These are phyloP conservation scores for Cherax quadricarinatus DNA, from an alignment of 1,140 invertebrate species.

Conservation along the genomic window DNA sequence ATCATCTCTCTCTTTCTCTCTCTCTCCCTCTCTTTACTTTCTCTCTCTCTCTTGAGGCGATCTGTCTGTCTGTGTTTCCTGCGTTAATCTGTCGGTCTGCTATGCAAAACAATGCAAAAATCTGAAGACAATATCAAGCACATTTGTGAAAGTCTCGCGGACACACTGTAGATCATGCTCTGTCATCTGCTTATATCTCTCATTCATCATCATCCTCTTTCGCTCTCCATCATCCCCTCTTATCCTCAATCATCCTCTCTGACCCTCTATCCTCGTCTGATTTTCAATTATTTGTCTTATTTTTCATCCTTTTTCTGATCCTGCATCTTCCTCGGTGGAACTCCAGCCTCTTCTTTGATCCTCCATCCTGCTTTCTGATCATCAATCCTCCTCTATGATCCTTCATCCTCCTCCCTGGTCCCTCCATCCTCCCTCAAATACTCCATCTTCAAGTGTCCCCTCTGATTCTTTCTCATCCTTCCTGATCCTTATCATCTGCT, in stretches of 20 bases:
- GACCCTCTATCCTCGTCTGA: neutral
- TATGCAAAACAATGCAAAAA: no score
- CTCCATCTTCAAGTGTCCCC: neutral
- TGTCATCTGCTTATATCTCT: neutral
- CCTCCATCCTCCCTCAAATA: neutral
- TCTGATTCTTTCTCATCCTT: no score
- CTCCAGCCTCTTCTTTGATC: no score
- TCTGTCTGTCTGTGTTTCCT: neutral
- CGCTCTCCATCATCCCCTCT: neutral
- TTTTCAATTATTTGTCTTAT: no score
- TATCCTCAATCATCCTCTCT: neutral
- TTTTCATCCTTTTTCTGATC: no score
- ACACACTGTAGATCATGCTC: neutral
- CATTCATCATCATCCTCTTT: neutral
- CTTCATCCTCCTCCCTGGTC: no score
- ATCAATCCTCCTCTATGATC: no score
- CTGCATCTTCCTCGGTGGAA: no score
- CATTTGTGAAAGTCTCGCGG: neutral
- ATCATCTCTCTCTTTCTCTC: neutral
- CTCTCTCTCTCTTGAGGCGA: neutral
- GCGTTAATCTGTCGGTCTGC: no score
- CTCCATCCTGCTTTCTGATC: no score
- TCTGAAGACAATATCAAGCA: neutral
- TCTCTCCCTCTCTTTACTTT: neutral
- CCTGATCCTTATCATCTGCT: neutral